Conservation (phyloP, 2,797 vertebrate genomes). For the Diglossa cyanea region DNA sequence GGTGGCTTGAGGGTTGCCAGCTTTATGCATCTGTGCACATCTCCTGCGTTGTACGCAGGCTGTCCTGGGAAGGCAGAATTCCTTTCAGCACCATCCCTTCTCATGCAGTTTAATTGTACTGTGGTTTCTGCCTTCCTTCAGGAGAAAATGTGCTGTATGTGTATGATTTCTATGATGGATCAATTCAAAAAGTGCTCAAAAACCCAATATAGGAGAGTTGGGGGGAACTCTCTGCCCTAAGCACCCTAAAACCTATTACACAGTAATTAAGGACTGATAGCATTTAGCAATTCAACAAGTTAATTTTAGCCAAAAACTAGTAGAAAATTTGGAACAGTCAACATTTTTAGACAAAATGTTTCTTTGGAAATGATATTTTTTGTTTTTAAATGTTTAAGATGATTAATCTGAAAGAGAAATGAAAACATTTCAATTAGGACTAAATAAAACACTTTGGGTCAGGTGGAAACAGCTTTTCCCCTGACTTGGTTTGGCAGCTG, state of each 20-base stretch:
- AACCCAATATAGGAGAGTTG: not conserved
- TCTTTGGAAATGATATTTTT: conserved; percentile 52
- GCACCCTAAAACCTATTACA: not conserved
- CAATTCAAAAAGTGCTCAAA: not conserved
- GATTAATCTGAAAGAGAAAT: conserved; percentile 55
- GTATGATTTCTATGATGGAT: not conserved
- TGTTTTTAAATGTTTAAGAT: conserved; percentile 59
- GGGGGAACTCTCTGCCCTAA: not conserved
- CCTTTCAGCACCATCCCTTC: not conserved
- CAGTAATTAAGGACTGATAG: not conserved
- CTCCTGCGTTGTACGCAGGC: not conserved
- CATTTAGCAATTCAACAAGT: not conserved
- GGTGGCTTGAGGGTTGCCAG: not conserved
- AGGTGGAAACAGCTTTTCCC: conserved; percentile 61
- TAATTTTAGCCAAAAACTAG: conserved; percentile 48
- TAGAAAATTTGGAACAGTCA: conserved; percentile 45
- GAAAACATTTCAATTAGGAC: conserved; percentile 62
- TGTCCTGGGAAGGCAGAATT: not conserved
- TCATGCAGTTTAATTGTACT: not conserved
- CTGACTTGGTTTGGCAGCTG: conserved; percentile 54
- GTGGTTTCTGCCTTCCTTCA: not conserved
- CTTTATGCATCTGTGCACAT: not conserved
- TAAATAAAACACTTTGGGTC: conserved; percentile 61
- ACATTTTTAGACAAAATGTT: conserved; percentile 57
- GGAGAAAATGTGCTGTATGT: not conserved